phyloP scores from a whole-genome alignment of 2,888 invertebrate genomes.

The Oscheius sp. region DNA sequence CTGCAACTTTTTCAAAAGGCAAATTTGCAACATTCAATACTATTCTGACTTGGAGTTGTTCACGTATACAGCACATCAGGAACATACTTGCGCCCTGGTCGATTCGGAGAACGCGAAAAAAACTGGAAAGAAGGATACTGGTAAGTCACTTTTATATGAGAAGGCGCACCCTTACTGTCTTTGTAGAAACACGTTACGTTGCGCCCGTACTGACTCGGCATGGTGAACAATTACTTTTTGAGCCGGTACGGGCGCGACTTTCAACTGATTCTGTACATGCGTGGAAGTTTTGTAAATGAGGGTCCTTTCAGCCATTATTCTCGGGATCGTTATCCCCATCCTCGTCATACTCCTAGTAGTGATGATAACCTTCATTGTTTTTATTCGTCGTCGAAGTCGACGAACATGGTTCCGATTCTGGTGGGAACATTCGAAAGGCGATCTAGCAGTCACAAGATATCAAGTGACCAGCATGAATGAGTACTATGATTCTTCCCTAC shows the following conservation, averaged over 20 bases:
- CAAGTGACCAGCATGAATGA: background rate
- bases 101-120: too few relatives aligned
- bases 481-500: background rate
- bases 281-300: too few relatives aligned
- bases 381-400: conserved; percentile 7
- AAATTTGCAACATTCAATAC: conserved; percentile 1
- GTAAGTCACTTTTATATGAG: too few relatives aligned
- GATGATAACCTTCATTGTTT: background rate
- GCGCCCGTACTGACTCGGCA: too few relatives aligned
- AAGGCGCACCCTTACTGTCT: too few relatives aligned
- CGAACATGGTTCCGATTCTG: conserved; percentile 15
- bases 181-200: too few relatives aligned
- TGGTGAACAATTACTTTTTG: too few relatives aligned
- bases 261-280: too few relatives aligned
- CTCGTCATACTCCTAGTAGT: background rate
- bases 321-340: background rate
- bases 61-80: background rate
- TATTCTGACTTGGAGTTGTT: background rate
- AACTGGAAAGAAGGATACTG: too few relatives aligned
- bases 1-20: background rate
- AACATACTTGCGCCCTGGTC: background rate
- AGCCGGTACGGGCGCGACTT: too few relatives aligned
- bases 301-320: background rate
- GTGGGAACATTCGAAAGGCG: conserved; percentile 18
- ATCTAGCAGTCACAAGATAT: background rate